Conservation (phyloP, 2,113 vertebrate genomes). For the Paratilapia polleni region DNA sequence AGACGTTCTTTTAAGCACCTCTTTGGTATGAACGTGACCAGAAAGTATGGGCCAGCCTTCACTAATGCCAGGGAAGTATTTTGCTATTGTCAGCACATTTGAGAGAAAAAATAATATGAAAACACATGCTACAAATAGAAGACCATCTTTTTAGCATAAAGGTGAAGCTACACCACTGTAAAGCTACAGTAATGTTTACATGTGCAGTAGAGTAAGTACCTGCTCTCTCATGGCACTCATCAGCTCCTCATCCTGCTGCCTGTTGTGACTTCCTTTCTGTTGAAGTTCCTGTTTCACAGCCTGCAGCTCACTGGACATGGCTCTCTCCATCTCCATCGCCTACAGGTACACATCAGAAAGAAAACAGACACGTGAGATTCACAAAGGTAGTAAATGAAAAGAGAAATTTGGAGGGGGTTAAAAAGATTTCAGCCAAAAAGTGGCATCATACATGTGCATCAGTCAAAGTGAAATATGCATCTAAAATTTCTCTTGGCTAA, state of each 20-base stretch:
- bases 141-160: not conserved
- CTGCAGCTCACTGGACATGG: slow-evolving; percentile 76
- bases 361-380: not conserved
- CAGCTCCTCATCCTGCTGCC: slow-evolving; percentile 77
- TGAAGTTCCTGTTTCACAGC: slow-evolving; percentile 75
- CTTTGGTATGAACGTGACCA: not conserved
- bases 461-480: slow-evolving; percentile 13
- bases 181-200: not conserved
- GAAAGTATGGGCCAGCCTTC: not conserved
- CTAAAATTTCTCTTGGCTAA: slow-evolving; percentile 16
- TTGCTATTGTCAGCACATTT: not conserved
- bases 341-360: slow-evolving; percentile 41
- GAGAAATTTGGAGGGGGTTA: not conserved
- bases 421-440: not conserved
- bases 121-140: not conserved
- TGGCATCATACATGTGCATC: not conserved
- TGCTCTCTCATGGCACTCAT: slow-evolving; percentile 81
- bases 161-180: not conserved
- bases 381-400: not conserved
- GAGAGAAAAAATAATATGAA: not conserved
- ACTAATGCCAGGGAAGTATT: not conserved
- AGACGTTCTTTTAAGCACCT: not conserved
- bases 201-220: slow-evolving; percentile 53
- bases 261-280: slow-evolving; percentile 57
- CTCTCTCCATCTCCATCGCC: slow-evolving; percentile 78